Conservation (phyloP, 2,797 vertebrate species). For the Bovichtus diacanthus region DNA sequence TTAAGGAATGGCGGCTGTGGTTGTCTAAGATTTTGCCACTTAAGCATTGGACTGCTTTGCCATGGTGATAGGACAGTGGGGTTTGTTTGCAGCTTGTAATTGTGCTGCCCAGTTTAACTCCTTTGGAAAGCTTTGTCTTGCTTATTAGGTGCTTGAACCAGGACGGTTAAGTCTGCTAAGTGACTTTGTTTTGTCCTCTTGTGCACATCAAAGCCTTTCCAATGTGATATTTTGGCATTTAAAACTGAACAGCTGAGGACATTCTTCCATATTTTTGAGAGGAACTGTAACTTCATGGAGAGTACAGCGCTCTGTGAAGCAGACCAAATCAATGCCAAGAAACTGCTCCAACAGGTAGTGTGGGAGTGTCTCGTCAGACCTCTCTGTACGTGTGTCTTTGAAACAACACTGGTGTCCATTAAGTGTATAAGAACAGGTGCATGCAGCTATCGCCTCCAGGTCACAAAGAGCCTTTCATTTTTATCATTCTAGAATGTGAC, state of each 20-base stretch:
- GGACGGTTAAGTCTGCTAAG: too few species aligned
- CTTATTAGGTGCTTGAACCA: too few species aligned
- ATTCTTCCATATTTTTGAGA: background rate
- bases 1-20: too few species aligned
- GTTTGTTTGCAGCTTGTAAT: too few species aligned
- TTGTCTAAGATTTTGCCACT: too few species aligned
- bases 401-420: background rate
- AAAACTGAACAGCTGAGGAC: background rate
- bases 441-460: background rate
- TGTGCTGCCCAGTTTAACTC: too few species aligned
- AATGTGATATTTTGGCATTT: background rate
- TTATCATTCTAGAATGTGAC: background rate
- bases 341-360: conserved; percentile 83
- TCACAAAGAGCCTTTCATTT: background rate
- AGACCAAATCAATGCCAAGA: conserved; percentile 67
- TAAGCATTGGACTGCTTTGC: too few species aligned
- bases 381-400: conserved; percentile 21
- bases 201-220: background rate
- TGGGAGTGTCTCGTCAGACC: conserved; percentile 44
- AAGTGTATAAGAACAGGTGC: conserved; percentile 1
- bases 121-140: too few species aligned
- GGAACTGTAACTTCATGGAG: background rate
- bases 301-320: conserved; percentile 15
- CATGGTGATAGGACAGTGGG: too few species aligned
- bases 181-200: background rate